Evolutionary conservation across 37 sponge, comb jelly and placozoan species (phyloP), one percentile per base, ranked within the genome.

Genomic region (Axinella damicornis): DNA sequence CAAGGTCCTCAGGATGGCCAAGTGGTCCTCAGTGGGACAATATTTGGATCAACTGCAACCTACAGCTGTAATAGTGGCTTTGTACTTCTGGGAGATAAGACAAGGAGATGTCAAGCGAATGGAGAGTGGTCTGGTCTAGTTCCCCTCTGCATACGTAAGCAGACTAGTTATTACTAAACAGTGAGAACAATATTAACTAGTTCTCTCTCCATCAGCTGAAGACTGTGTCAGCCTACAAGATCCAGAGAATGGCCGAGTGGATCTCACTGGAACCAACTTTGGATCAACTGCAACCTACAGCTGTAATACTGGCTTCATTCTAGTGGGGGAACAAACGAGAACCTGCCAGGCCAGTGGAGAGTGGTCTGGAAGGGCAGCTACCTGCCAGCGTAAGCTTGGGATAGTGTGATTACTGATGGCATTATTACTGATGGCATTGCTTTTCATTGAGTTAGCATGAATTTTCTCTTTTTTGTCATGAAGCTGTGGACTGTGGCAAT

Each of bases 1-100:
- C 76, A 33, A 14, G 18, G 21, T 36, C 88, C 88, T 1, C 52
- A 19, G 32, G 63, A 81, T 74, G 88, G 88, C 25, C 74, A 55
- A 52, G 82, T 74, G 2, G 72, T 70, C 62, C 39, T 53, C 33
- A 68, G 53, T 69, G 56, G 71, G 1, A 85, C 80, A 0, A 71
- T 69, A 17, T 76, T 79, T 56, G 82, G 82, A 20, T 38, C 85
- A 25, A 79, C 32, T 41, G 93, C 81, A 35, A 63, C 77, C 12
- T 93, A 93, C 53, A 21, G 38, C 25, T 93, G 93, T 60, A 93
- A 69, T 36, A 20, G 21, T 1, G 93, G 90, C 5, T 84, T 66
- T 69, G 54, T 32, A 9, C 75, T 91, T 4, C 67, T 40, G 31
- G 90, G 90, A 68, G 34, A 24, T 21, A 32, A 30, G 39, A 83